Evolutionary conservation across 2,888 invertebrate species (phyloP), one percentile per base, ranked within the genome.

Genomic region (Lepidocyrtinus sp.): DNA sequence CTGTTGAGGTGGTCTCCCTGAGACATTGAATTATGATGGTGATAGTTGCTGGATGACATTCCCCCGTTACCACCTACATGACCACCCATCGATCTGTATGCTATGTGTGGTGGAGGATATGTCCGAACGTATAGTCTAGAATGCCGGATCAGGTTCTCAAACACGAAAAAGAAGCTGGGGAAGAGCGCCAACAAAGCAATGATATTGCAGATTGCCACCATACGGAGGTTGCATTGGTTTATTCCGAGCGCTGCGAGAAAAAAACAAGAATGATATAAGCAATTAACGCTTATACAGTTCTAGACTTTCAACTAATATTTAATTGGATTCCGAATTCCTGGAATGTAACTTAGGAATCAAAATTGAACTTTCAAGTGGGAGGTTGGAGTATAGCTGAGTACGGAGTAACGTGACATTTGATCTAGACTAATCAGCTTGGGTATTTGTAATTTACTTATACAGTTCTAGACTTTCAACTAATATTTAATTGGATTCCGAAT

Each of bases 111-210:
- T 15, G 73, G 65, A 19, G 45, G 45, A 17, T 55, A 70, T 26
- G 26, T 17, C 45, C 24, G 61, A 5, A 26, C 59, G 55, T 75
- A 78, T 15, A 69, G 68, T 63, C 65, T 70, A 46, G 84, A 83
- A 78, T 84, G 75, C 17, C 79, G 67, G 21, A 75, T 64, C 17
- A 85, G 72, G 67, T 82, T 84, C 50, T 78, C 72, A 27, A 82
- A 79, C 15, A 83, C 82, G 62, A 83, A 85, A 76, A 81, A 82
- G 65, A 84, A 82, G n/a, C 83, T 78, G 2, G 85, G 85, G 9
- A 85, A 61, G 22, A 85, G 76, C 17, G 81, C 76, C 17, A 79
- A 26, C 2, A 84, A 62, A 0, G 83, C 85, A 21, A 84, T 72
- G 25, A 83, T 77, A 24, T 85, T 85, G 45, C 77, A 69, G 68